Evolutionary conservation across 2,797 vertebrate species (phyloP).

Genomic region (Erethizon dorsatum): DNA sequence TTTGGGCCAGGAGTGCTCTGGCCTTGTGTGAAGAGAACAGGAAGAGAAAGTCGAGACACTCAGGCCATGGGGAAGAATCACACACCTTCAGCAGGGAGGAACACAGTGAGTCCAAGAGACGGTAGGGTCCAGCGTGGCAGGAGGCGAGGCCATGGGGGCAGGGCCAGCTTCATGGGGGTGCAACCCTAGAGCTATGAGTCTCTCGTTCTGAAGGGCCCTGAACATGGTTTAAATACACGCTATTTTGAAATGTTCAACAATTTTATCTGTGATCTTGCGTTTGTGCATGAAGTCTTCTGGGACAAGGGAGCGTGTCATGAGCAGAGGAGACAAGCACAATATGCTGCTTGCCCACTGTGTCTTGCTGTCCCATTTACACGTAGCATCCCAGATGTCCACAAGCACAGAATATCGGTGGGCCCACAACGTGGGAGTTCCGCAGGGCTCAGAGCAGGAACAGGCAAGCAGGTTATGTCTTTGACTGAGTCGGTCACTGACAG

Average conservation of each 20-base stretch:
- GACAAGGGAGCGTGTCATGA: neutral
- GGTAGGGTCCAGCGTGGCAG: neutral
- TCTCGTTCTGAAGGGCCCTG: neutral
- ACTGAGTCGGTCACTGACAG: neutral
- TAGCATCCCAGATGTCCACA: rapidly evolving
- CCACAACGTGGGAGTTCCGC: neutral
- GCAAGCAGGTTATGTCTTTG: neutral
- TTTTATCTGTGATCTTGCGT: neutral
- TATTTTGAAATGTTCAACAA: neutral
- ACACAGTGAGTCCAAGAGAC: neutral
- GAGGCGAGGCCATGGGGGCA: neutral
- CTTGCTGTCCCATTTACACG: neutral
- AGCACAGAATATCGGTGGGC: neutral
- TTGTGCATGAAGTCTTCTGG: neutral
- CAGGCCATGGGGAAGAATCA: neutral
- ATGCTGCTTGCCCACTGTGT: rapidly evolving
- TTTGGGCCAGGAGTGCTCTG: neutral
- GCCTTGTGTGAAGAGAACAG: neutral
- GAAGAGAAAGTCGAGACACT: neutral
- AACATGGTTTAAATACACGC: neutral
- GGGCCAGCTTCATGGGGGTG: neutral
- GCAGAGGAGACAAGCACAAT: neutral
- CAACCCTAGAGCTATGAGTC: neutral
- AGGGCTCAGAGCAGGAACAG: neutral
- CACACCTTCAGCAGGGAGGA: neutral